A percentile compares a stretch with the other conserved stretches of the same genome.
Evolutionary conservation across 2,113 vertebrate genomes (phyloP).

Genomic region (Peucedramus taeniatus): DNA sequence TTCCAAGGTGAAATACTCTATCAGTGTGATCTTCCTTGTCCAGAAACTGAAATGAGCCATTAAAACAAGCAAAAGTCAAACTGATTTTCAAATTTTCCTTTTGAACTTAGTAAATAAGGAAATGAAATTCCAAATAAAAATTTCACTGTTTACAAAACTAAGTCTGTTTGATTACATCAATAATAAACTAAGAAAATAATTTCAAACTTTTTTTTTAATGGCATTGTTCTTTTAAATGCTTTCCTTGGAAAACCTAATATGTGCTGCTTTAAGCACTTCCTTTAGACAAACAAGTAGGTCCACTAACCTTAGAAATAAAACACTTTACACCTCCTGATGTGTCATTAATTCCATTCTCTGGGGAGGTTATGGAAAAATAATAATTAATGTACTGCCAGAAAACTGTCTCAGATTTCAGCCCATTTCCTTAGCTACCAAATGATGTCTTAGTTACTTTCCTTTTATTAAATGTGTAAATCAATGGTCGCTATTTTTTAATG

Average conservation of each 20-base stretch:
- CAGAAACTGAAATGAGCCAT: neutral
- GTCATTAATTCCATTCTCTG: conserved; percentile 23
- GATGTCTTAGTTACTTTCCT: neutral
- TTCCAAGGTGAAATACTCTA: neutral
- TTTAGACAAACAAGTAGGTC: neutral
- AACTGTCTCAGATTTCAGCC: conserved; percentile 6
- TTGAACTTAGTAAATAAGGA: conserved; percentile 13
- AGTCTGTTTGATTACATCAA: neutral
- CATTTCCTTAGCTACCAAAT: conserved; percentile 16
- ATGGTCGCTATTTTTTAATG: neutral
- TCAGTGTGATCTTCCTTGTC: neutral
- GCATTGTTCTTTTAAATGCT: neutral
- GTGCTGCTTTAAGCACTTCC: neutral
- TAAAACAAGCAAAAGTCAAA: neutral
- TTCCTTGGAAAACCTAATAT: neutral
- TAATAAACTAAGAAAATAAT: neutral
- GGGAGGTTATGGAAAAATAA: conserved; percentile 36
- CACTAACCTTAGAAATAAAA: conserved; percentile 14
- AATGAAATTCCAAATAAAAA: neutral
- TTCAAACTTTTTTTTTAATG: neutral
- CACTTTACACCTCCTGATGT: conserved; percentile 22
- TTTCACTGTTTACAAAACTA: conserved; percentile 25
- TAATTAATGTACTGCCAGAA: conserved; percentile 22
- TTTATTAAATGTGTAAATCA: conserved; percentile 34
- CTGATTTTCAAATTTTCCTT: neutral